Base-by-base conservation (phyloP, 2,797 vertebrate species). In the Syngnathus rostellatus region DNA sequence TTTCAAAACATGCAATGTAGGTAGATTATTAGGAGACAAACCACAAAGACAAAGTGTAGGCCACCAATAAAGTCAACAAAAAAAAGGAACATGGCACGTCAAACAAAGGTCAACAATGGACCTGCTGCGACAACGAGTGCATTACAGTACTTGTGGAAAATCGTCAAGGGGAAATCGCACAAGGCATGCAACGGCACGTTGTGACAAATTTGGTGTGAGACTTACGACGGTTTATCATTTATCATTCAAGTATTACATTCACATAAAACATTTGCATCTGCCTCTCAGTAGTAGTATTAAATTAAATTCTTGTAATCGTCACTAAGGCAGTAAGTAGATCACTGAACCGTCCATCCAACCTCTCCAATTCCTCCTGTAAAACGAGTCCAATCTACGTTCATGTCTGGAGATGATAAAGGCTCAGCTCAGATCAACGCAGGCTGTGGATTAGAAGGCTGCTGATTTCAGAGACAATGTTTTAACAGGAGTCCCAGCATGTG, bases 401-500 rank as follows among this genome's bases (percentile, higher is more conserved):
- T 82, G 86, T 83, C 76, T 85, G 77, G 77, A 73, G 78, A 83
- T 8, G 81, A 90, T 92, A 90, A 90, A 87, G 77, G 72, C 59
- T 62, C 67, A 31, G 31, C 31, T 31, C 67, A 77, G 77, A 80
- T 83, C 65, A 73, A 76, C 71, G 78, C 80, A 37, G 66, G 75
- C 77, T 50, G 69, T 72, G 85, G 89, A 91, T 91, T 89, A 90
- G 79, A 73, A 73, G 60, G 68, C 66, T 68, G 82, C 80, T 83
- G 82, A 84, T 85, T 86, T 70, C 17, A 17, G 68, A 87, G 85
- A 88, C 85, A 89, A 84, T 82, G 85, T 87, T 86, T 78, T 81
- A 85, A 85, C 87, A 86, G 83, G 81, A 78, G 66, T 74, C 85
- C 59, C 88, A 86, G 86, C 84, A 86, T 88, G 90, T 82, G 86